phyloP scores from a whole-genome alignment of 2,797 vertebrate species.

The Glossophaga mutica region DNA sequence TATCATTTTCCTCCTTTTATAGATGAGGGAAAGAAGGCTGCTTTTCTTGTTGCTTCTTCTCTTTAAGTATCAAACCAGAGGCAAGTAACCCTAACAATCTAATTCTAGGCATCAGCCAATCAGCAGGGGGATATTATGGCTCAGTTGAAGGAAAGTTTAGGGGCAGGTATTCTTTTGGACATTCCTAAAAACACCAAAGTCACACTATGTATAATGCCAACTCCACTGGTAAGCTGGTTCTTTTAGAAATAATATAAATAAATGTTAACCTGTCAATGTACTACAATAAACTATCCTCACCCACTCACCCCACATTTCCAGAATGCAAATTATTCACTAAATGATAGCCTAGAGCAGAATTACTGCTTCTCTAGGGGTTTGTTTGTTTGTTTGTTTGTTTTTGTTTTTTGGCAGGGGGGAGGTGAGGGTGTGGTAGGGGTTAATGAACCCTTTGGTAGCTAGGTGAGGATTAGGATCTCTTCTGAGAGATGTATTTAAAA shows the following conservation, averaged over 20 bases:
- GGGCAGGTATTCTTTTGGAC: neutral
- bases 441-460: neutral
- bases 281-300: neutral
- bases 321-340: slow-evolving; percentile 17
- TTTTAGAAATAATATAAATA: slow-evolving; percentile 2
- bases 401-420: neutral
- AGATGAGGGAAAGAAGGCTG: neutral
- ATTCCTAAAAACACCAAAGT: neutral
- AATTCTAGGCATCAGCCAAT: neutral
- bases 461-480: neutral
- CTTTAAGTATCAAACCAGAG: neutral
- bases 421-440: neutral
- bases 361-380: neutral
- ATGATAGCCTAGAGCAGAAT: neutral
- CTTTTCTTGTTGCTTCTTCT: neutral
- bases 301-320: neutral
- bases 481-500: neutral
- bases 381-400: too few relatives aligned
- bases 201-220: neutral
- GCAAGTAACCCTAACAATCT: neutral
- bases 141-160: neutral
- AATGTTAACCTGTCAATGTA: neutral
- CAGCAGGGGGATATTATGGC: neutral
- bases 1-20: slow-evolving; percentile 1
- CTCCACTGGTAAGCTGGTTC: neutral